These are phyloP conservation scores for Brienomyrus brachyistius DNA, from an alignment of 2,113 vertebrate genomes.

Conservation along the genomic window DNA sequence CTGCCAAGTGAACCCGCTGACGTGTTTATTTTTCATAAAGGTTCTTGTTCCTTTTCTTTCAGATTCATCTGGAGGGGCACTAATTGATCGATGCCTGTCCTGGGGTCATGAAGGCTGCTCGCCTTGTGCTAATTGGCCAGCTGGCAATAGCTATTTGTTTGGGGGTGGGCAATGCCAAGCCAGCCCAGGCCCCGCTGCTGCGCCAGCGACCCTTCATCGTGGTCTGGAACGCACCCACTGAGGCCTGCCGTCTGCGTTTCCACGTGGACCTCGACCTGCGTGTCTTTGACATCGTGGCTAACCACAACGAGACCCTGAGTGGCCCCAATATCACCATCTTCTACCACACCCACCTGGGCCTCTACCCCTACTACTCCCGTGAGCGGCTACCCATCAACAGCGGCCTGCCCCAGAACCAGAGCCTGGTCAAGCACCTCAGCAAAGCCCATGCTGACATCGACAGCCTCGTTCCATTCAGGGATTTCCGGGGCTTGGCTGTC, in stretches of 20 bases:
- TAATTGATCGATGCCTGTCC: slow-evolving; percentile 43
- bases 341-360: slow-evolving; percentile 77
- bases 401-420: slow-evolving; percentile 81
- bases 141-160: slow-evolving; percentile 29
- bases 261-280: slow-evolving; percentile 77
- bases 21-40: slow-evolving; percentile 32
- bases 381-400: slow-evolving; percentile 64
- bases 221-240: slow-evolving; percentile 78
- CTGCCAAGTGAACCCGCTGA: slow-evolving; percentile 43
- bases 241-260: slow-evolving; percentile 72
- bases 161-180: slow-evolving; percentile 46
- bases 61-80: slow-evolving; percentile 19
- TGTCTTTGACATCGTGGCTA: slow-evolving; percentile 76
- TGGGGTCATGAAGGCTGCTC: slow-evolving; percentile 43
- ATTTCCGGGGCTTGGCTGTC: slow-evolving; percentile 74
- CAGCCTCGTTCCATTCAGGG: slow-evolving; percentile 65
- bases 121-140: slow-evolving; percentile 24
- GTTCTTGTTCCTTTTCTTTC: slow-evolving; percentile 12
- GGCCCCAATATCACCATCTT: slow-evolving; percentile 80
- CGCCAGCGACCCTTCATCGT: slow-evolving; percentile 73
- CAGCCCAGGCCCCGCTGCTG: slow-evolving; percentile 56
- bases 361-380: slow-evolving; percentile 76
- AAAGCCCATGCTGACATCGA: slow-evolving; percentile 73
- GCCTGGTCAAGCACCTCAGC: slow-evolving; percentile 70
- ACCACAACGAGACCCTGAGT: slow-evolving; percentile 76